Conservation (phyloP, 1,140 invertebrate species). For the Drosophila ambigua region DNA sequence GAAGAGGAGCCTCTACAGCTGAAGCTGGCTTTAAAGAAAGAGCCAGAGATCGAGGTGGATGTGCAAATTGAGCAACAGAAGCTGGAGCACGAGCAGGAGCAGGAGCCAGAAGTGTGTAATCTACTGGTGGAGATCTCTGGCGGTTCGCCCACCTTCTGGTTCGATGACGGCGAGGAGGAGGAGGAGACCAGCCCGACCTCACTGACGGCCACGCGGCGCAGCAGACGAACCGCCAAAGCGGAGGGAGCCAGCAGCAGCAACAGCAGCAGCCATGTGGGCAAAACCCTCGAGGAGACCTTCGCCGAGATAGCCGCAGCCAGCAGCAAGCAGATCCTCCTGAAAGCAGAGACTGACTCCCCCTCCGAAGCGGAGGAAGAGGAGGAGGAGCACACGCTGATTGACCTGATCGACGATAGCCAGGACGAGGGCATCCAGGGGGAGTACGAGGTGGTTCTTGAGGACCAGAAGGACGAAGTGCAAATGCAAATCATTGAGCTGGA, state of each 20-base stretch:
- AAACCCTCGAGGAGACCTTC: constrained; percentile 64
- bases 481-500: background rate
- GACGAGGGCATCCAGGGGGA: background rate
- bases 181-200: background rate
- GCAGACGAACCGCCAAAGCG: constrained; percentile 27
- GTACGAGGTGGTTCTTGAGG: background rate
- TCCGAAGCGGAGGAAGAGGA: constrained; percentile 8
- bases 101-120: constrained; percentile 5
- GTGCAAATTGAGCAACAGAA: constrained; percentile 14
- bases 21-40: background rate
- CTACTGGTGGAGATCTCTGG: constrained; percentile 36
- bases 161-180: constrained; percentile 24
- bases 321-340: constrained; percentile 28
- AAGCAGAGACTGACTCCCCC: constrained; percentile 4
- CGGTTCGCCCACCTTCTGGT: constrained; percentile 37
- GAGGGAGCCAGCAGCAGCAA: background rate
- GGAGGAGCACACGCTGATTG: constrained; percentile 33
- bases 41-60: constrained; percentile 2
- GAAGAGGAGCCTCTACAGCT: background rate
- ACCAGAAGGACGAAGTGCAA: background rate
- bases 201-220: constrained; percentile 24
- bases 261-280: constrained; percentile 13
- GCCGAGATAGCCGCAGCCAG: constrained; percentile 60
- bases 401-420: constrained; percentile 37
- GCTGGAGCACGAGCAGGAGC: background rate